Base-by-base conservation (phyloP, 2,113 vertebrate species). In the Melanocharis versteri region DNA sequence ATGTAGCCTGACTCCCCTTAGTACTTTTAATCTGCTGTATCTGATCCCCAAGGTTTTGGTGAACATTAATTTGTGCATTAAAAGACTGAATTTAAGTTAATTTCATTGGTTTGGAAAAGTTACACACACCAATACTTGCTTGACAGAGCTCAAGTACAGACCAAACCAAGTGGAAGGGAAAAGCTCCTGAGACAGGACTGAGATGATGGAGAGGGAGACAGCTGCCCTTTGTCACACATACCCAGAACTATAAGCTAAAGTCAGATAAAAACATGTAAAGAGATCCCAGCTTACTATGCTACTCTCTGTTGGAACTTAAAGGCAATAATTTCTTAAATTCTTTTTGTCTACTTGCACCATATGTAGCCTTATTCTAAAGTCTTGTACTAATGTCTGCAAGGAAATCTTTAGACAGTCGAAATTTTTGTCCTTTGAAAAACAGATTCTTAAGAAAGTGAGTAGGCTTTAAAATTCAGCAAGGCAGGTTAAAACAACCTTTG, bases 1-100 rank as follows among this genome's bases (percentile, higher is more conserved):
- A 89, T 95, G 83, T 97, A 97, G 97, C 95, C 94, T 96, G 97
- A 96, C 97, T 98, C 96, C 96, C 94, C 81, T 96, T 94, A 97
- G 95, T 95, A 93, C 92, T 97, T 97, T 78, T 96, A 92, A 97
- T 97, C 94, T 96, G 78, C 92, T 97, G 87, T 85, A 96, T 96
- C 84, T 96, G 82, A 89, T 97, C 97, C 94, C 97, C 72, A 69
- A 87, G 94, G 97, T 96, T 97, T 97, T 96, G 90, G 90, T 97
- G 97, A 97, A 95, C 95, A 93, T 93, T 95, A 97, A 97, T 97
- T 97, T 95, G 80, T 95, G 75, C 94, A 91, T 95, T 97, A 94
- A 89, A 96, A 96, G 93, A 89, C 96, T 90, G 96, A 78, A 94
- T 72, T 86, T 77, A 66, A 96, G 93, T 84, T 92, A 69, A 93